These are phyloP conservation scores for Musca vetustissima DNA, from an alignment of 1,140 invertebrate genomes.

Conservation along the genomic window DNA sequence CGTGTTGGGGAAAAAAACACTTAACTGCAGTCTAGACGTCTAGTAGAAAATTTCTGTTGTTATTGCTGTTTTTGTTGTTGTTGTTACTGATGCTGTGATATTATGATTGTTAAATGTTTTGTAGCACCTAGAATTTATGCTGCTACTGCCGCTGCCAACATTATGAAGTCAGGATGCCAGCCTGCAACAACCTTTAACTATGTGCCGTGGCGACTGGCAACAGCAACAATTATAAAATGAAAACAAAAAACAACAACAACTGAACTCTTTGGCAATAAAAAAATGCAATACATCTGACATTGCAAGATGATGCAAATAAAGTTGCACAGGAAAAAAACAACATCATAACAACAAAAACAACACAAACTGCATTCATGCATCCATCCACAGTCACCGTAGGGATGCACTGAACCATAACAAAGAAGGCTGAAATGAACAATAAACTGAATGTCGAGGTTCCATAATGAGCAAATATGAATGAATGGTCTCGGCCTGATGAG, in stretches of 20 bases:
- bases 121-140: slow-evolving; percentile 11
- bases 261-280: too few species aligned
- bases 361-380: slow-evolving; percentile 9
- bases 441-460: background rate
- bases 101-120: slow-evolving; percentile 18
- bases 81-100: background rate
- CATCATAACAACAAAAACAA: too few species aligned
- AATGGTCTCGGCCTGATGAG: too few species aligned
- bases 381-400: background rate
- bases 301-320: too few species aligned
- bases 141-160: too few species aligned
- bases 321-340: background rate
- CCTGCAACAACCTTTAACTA: too few species aligned
- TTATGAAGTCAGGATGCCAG: too few species aligned
- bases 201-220: too few species aligned
- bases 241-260: too few species aligned
- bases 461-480: slow-evolving; percentile 6
- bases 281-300: too few species aligned
- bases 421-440: slow-evolving; percentile 7
- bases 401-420: background rate
- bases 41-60: slow-evolving; percentile 14
- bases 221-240: too few species aligned
- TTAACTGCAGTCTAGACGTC: slow-evolving; percentile 20
- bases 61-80: background rate
- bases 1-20: slow-evolving; percentile 14